Conservation (phyloP, 2,113 vertebrate genomes). For the Brachirus orientalis region DNA sequence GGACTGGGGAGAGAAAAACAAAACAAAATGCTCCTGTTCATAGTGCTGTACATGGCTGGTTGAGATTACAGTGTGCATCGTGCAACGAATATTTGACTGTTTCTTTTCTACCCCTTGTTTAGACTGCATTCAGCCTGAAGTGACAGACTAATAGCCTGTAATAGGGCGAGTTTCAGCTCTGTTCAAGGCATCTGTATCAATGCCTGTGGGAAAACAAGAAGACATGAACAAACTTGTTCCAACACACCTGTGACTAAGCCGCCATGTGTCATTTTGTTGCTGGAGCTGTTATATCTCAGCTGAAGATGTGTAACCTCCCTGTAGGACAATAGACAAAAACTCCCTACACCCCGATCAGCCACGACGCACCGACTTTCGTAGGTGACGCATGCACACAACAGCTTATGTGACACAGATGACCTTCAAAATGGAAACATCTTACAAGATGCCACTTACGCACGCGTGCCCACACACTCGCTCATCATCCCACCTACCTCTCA, state of each 20-base stretch:
- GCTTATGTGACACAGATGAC: constrained; percentile 71
- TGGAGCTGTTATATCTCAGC: constrained; percentile 9
- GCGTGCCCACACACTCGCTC: constrained; percentile 60
- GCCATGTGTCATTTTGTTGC: constrained; percentile 47
- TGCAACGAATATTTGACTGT: constrained; percentile 10
- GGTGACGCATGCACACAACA: constrained; percentile 57
- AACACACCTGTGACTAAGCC: constrained; percentile 66
- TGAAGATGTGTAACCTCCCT: constrained; percentile 33
- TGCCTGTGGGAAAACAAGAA: constrained; percentile 32
- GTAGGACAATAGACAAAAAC: constrained; percentile 20
- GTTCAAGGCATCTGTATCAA: constrained; percentile 32
- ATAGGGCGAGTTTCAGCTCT: constrained; percentile 26
- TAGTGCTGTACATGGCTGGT: constrained; percentile 34
- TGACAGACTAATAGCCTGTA: constrained; percentile 50
- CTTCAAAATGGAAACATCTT: constrained; percentile 70
- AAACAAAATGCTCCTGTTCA: constrained; percentile 21
- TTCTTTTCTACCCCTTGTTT: constrained; percentile 9
- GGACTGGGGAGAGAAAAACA: constrained; percentile 39
- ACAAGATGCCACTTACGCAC: constrained; percentile 61
- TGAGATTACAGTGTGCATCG: constrained; percentile 32
- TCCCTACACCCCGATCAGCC: not conserved
- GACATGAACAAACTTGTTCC: constrained; percentile 68
- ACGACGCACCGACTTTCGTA: not conserved
- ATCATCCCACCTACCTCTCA: constrained; percentile 58
- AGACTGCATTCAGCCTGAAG: constrained; percentile 15